Evolutionary conservation across 2,797 vertebrate species (phyloP).

Genomic region (Heteromormyrus szaboi): DNA sequence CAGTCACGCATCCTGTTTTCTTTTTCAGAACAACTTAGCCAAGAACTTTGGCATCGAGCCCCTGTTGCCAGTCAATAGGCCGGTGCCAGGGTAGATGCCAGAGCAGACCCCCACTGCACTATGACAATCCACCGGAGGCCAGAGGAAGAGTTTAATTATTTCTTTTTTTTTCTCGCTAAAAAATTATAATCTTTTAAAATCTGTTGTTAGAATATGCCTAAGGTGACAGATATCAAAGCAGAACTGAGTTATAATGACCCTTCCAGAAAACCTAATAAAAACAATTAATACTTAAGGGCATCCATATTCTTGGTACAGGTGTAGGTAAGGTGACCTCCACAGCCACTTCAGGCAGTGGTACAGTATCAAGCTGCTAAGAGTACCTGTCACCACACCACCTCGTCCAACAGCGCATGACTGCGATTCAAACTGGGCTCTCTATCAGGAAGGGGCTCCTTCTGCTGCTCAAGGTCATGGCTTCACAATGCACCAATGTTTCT

Average conservation of each 20-base stretch:
- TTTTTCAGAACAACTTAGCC: conserved; percentile 54
- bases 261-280: neutral
- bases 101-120: neutral
- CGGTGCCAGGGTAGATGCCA: conserved; percentile 9
- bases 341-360: neutral
- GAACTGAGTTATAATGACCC: neutral
- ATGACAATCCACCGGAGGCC: neutral
- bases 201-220: neutral
- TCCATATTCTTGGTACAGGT: neutral
- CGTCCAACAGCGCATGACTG: neutral
- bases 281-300: neutral
- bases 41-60: conserved; percentile 41
- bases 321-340: conserved; percentile 9
- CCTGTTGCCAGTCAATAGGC: conserved; percentile 49
- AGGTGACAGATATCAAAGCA: neutral
- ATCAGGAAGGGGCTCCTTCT: neutral
- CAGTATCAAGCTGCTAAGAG: conserved; percentile 27
- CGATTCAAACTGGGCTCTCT: neutral
- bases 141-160: neutral
- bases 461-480: conserved; percentile 13
- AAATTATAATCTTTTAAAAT: neutral
- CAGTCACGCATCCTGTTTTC: neutral
- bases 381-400: conserved; percentile 17
- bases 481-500: neutral
- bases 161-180: neutral